These are phyloP conservation scores for Drosophila suzukii DNA, from an alignment of 1,140 invertebrate species.

Conservation along the genomic window DNA sequence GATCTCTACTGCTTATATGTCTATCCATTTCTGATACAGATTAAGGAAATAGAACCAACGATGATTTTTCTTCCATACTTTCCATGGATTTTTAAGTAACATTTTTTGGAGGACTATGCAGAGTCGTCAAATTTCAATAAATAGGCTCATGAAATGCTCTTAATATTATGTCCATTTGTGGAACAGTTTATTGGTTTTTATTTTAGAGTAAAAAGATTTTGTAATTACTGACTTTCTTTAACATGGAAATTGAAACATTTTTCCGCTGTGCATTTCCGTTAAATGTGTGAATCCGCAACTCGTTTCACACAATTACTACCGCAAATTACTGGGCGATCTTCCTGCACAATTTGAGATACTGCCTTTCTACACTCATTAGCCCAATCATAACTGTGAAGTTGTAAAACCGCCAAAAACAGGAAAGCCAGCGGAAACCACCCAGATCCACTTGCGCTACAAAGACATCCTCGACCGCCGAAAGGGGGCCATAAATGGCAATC, in stretches of 20 bases:
- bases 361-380: slow-evolving; percentile 56
- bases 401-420: slow-evolving; percentile 64
- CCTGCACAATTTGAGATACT: slow-evolving; percentile 5
- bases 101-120: too few relatives aligned
- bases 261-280: not conserved
- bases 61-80: too few relatives aligned
- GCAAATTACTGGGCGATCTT: slow-evolving; percentile 19
- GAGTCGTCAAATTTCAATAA: too few relatives aligned
- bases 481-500: slow-evolving; percentile 76
- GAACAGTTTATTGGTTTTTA: too few relatives aligned
- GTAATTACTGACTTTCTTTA: too few relatives aligned
- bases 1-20: too few relatives aligned
- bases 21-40: too few relatives aligned
- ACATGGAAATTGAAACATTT: not conserved
- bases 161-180: too few relatives aligned
- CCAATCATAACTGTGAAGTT: slow-evolving; percentile 75
- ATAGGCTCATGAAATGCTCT: too few relatives aligned
- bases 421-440: slow-evolving; percentile 42
- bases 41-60: too few relatives aligned
- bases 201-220: too few relatives aligned
- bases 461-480: slow-evolving; percentile 24
- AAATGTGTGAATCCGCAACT: slow-evolving; percentile 13
- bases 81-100: too few relatives aligned
- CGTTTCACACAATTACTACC: slow-evolving; percentile 26
- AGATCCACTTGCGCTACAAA: slow-evolving; percentile 23